Evolutionary conservation across 2,888 invertebrate genomes (phyloP), one percentile per base, ranked within the genome.

Genomic region (Hemaris fuciformis): DNA sequence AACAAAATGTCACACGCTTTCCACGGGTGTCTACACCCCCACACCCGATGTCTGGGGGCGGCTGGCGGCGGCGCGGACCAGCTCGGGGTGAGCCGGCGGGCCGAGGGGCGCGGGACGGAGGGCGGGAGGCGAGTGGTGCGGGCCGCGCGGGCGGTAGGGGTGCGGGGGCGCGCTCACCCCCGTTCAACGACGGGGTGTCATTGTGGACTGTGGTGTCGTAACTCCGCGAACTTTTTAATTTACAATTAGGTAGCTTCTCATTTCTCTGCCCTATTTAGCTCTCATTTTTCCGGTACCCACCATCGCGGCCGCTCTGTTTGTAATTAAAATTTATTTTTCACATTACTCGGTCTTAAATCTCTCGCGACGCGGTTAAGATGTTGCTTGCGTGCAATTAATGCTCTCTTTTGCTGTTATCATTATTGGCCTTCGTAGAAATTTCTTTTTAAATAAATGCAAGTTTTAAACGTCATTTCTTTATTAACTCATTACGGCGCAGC

Each of bases 171-270:
- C 61, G 65, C 68, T 68, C 74, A 69, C 75, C 83, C 77, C 78
- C 76, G 70, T 67, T 68, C 81, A 74, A 74, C 79, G 73, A 76
- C 78, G 79, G 89, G 89, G 90, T 88, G 91, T 91, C 90, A 89
- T 87, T 91, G 91, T 91, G 90, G 91, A 91, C 91, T 91, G 91
- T 91, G 91, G 91, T 91, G 91, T 91, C 89, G 91, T 92, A 91
- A 91, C 91, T 92, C 88, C 85, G 88, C 90, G 91, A 92, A 92
- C 91, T 92, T 92, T 92, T 92, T 92, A 92, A 92, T 92, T 92
- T 92, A 92, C 91, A 91, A 92, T 92, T 91, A 92, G 91, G 91
- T 91, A 91, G 91, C 91, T 90, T 91, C 91, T 88, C 91, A 91
- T 91, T 91, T 91, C 91, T 89, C 89, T 91, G 91, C 85, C 91